These are phyloP conservation scores for Sinelater perroti DNA, from an alignment of 2,888 invertebrate species.

Conservation along the genomic window DNA sequence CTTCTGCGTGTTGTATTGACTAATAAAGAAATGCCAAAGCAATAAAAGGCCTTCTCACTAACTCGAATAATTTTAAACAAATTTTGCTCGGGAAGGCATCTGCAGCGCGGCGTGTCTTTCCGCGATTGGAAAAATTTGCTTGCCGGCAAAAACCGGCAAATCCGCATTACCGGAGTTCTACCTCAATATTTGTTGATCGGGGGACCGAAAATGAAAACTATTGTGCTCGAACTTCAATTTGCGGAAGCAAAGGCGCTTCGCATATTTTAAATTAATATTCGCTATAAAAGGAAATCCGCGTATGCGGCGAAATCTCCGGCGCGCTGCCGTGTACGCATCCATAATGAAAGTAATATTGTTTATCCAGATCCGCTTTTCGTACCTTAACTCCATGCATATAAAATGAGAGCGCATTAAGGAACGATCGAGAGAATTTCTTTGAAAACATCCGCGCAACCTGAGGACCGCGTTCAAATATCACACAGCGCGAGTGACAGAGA, in stretches of 20 bases:
- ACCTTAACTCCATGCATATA: neutral
- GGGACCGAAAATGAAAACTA: slow-evolving; percentile 36
- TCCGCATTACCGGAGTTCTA: slow-evolving; percentile 29
- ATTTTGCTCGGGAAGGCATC: slow-evolving; percentile 12
- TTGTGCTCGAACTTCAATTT: slow-evolving; percentile 34
- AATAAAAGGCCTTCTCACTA: neutral
- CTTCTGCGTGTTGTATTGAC: slow-evolving; percentile 24
- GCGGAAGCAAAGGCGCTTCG: slow-evolving; percentile 20
- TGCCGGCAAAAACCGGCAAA: slow-evolving; percentile 23
- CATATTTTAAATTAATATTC: slow-evolving; percentile 34
- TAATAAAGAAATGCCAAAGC: slow-evolving; percentile 22
- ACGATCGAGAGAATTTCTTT: neutral
- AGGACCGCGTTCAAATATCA: no score
- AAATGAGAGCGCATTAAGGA: neutral
- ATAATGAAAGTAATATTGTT: slow-evolving; percentile 5
- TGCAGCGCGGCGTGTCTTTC: no score
- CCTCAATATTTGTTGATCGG: slow-evolving; percentile 34
- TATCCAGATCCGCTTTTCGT: neutral
- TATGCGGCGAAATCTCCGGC: neutral
- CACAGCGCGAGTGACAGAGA: no score
- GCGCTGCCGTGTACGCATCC: neutral
- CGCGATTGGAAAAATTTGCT: slow-evolving; percentile 21
- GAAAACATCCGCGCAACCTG: no score
- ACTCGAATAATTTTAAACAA: neutral
- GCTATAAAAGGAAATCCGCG: slow-evolving; percentile 13